Conservation (phyloP, 2,888 invertebrate species). For the Trissolcus japonicus region DNA sequence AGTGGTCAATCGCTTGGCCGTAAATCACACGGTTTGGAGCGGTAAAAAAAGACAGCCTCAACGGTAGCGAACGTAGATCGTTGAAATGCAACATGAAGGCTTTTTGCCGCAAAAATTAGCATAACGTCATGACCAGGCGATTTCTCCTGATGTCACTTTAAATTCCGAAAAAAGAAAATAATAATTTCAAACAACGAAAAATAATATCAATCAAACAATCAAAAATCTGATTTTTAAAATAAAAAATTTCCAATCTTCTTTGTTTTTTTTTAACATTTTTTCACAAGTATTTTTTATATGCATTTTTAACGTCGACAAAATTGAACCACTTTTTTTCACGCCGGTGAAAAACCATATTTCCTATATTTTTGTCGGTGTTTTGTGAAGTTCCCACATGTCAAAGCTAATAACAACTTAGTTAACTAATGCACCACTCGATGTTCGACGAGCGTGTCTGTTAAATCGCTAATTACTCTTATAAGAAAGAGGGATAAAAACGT, state of each 20-base stretch:
- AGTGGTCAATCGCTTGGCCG: constrained; percentile 60
- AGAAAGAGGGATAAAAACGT: constrained; percentile 9
- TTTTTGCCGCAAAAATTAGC: constrained; percentile 66
- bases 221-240: no score
- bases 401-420: constrained; percentile 70
- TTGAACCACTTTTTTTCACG: no score
- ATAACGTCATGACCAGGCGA: constrained; percentile 64
- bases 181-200: no score
- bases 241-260: no score
- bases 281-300: no score
- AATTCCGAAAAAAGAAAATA: constrained; percentile 39
- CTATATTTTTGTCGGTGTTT: constrained; percentile 1
- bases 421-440: constrained; percentile 63
- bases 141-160: constrained; percentile 56
- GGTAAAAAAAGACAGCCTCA: constrained; percentile 58
- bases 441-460: constrained; percentile 70
- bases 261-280: no score
- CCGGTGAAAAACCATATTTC: no score
- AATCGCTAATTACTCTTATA: constrained; percentile 70
- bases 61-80: constrained; percentile 61
- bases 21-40: constrained; percentile 63
- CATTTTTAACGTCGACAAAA: no score
- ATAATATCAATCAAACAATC: no score
- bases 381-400: constrained; percentile 44
- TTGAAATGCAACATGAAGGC: constrained; percentile 66